phyloP scores from a whole-genome alignment of 2,797 vertebrate species.

The Setipinna tenuifilis region DNA sequence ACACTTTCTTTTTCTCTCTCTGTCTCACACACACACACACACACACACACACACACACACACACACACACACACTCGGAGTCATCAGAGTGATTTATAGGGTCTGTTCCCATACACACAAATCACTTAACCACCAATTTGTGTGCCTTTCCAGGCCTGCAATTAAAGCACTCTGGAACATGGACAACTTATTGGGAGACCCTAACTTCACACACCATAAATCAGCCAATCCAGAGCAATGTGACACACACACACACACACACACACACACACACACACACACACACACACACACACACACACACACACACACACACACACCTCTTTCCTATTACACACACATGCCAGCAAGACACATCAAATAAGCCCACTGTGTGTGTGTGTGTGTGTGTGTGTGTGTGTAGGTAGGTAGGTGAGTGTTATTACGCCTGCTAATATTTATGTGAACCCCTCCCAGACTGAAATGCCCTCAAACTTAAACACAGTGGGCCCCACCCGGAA shows the following conservation, averaged over 20 bases:
- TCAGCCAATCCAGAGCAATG: neutral
- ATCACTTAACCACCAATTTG: slow-evolving; percentile 19
- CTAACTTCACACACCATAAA: neutral
- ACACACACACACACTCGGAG: too few species aligned
- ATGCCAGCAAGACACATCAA: slow-evolving; percentile 6
- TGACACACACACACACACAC: too few species aligned
- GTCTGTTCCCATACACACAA: slow-evolving; percentile 20
- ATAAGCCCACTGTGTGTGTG: slow-evolving; percentile 41
- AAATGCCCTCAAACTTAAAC: neutral
- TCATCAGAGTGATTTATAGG: slow-evolving; percentile 15
- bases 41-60: too few species aligned
- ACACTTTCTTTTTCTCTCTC: too few species aligned
- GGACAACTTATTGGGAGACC: neutral
- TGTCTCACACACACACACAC: too few species aligned
- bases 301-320: slow-evolving; percentile 34
- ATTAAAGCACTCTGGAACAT: slow-evolving; percentile 8
- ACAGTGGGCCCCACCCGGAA: neutral
- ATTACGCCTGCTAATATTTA: slow-evolving; percentile 47
- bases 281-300: slow-evolving; percentile 38
- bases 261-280: slow-evolving; percentile 54
- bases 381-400: slow-evolving; percentile 38
- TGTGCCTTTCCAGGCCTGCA: slow-evolving; percentile 13
- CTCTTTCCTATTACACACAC: slow-evolving; percentile 37
- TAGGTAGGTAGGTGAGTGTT: slow-evolving; percentile 38
- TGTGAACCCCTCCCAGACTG: neutral